Base-by-base conservation (phyloP, 2,113 vertebrate genomes). In the Calyptommatus sinebrachiatus region DNA sequence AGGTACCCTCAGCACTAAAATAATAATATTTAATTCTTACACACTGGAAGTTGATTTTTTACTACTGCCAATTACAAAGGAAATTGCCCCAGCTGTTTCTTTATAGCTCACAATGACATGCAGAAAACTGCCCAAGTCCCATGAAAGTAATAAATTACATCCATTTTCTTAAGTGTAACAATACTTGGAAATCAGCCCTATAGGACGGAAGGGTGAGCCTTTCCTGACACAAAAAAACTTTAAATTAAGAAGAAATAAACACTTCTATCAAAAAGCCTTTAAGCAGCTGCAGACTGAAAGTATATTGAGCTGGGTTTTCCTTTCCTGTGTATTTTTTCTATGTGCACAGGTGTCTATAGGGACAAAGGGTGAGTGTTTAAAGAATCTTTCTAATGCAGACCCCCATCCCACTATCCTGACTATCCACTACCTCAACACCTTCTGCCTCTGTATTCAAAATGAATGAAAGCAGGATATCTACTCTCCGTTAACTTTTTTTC, bases 141-240 rank as follows among this genome's bases (percentile, higher is more conserved):
- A 73, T 76, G 84, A 89, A 91, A 86, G 79, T 28, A 66, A 50
- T 21, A 2, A 53, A 85, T 82, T 67, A 83, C 71, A 71, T 71
- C 84, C 83, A 89, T 90, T 91, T 83, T 81, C 70, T 57, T 79
- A 18, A 86, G 83, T 78, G n/a, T 83, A 90, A 93, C 91, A 93
- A 93, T 91, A 83, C 35, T 0, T 26, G 91, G 89, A 87, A 57
- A 28, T 45, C 26, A 0, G 88, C 86, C 89, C 90, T 62, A 66
- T 11, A 65, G 46, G 21, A 28, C 60, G n/a, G 77, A 75, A 84
- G 77, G 67, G 45, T 61, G 68, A 73, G 63, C 7, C 11, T 62
- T 87, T 76, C 79, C 79, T n/a, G 46, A 72, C 28, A 41, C 48
- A n/a, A 24, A 46, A 26, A 14, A 11, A 28, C 24, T 69, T 68